Conservation (phyloP, 2,797 vertebrate genomes). For the Brachyalestes nurse region DNA sequence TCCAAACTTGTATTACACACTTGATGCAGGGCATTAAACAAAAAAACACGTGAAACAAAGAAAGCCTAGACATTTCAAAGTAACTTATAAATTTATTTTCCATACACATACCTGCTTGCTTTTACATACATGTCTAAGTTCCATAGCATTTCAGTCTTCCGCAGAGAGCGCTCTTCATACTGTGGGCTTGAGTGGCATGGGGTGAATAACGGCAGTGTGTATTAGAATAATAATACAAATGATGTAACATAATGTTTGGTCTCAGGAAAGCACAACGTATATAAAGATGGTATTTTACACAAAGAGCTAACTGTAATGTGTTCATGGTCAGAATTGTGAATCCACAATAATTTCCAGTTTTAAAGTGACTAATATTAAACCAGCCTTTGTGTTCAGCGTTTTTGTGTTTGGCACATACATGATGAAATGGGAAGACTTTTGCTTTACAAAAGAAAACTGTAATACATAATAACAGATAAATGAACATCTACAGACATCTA, state of each 20-base stretch:
- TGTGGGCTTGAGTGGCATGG: constrained; percentile 58
- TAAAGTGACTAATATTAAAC: neutral
- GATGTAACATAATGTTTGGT: neutral
- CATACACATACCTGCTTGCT: constrained; percentile 72
- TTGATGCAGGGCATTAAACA: neutral
- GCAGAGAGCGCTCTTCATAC: constrained; percentile 70
- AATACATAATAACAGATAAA: neutral
- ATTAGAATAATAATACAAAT: constrained; percentile 35
- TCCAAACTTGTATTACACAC: too few relatives aligned
- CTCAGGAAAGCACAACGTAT: neutral
- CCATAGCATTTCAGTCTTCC: constrained; percentile 65
- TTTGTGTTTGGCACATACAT: constrained; percentile 19
- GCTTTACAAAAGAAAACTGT: neutral
- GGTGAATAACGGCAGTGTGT: constrained; percentile 57
- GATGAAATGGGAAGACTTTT: constrained; percentile 37
- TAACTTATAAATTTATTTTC: constrained; percentile 81
- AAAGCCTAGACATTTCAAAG: constrained; percentile 11
- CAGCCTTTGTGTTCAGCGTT: neutral
- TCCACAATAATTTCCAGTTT: neutral
- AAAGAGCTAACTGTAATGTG: neutral
- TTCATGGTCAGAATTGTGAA: neutral
- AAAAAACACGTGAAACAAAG: neutral
- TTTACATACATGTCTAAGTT: constrained; percentile 75
- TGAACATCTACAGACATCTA: neutral
- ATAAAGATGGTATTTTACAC: neutral